Evolutionary conservation across 2,888 invertebrate genomes (phyloP), one percentile per base, ranked within the genome.

Genomic region (Orgyia antiqua): DNA sequence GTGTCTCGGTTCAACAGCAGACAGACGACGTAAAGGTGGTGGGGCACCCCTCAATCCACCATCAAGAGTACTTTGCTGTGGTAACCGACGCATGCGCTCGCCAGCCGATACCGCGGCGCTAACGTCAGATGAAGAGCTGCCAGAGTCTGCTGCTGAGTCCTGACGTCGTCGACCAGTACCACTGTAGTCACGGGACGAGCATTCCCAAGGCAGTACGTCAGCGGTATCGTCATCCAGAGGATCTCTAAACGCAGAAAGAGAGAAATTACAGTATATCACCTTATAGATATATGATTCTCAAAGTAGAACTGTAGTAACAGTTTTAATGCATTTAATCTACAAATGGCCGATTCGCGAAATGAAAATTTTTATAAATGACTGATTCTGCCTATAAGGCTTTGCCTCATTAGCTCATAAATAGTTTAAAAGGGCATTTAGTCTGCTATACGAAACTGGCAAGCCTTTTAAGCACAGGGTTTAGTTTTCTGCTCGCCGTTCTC

Each of bases 41-140:
- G 68, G 87, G 24, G 87, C 80, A 29, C 88, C 87, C 1, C 87
- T 71, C 39, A 88, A 73, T 1, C 89, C 90, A 24, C 90, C 90
- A 58, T 92, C 92, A 26, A 92, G 76, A 24, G 91, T 92, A 68
- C 89, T 90, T 71, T 91, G 92, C 52, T 92, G 90, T 29, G 89
- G 88, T 40, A 93, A 78, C 20, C 91, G 89, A 38, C 91, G 89
- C 50, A 89, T 88, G 51, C 92, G 80, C 48, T 91, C 64, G 88
- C 89, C 39, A 25, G 87, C 80, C 2, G 42, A 90, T 87, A 48
- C 76, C 27, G 89, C 86, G 2, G 77, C 63, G 64, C 92, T 92
- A 41, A 92, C 89, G 66, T 94, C 94, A 10, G 93, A 93, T 7
- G 92, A 92, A n/a, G 92, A 92, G 60, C 91, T 90, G 58, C 90